Evolutionary conservation across 2,888 invertebrate genomes (phyloP).

Genomic region (Agrotis exclamationis): DNA sequence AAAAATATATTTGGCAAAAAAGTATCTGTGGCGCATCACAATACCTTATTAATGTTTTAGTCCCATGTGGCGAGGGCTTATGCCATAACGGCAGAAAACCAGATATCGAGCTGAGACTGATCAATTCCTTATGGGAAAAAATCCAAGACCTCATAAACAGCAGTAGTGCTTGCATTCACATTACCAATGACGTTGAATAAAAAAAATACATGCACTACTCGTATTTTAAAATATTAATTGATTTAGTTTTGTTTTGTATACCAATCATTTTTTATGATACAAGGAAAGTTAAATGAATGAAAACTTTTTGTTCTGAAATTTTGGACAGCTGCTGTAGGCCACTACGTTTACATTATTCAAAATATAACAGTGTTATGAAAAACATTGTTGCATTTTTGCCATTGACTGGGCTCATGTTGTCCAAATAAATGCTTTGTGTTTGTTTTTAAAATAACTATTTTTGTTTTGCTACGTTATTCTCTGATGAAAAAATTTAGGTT

Average conservation of each 20-base stretch:
- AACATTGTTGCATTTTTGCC: conserved; percentile 8
- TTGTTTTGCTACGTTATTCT: background rate
- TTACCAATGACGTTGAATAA: too few species aligned
- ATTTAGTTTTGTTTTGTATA: too few species aligned
- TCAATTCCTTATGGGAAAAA: background rate
- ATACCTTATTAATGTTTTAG: background rate
- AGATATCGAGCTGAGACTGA: too few species aligned
- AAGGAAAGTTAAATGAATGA: background rate
- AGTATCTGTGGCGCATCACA: background rate
- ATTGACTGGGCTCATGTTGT: conserved; percentile 8
- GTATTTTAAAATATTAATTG: too few species aligned
- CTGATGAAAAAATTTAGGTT: background rate
- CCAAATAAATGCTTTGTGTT: background rate
- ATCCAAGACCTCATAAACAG: too few species aligned
- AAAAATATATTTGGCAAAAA: background rate
- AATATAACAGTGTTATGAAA: conserved; percentile 16
- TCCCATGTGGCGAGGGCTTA: background rate
- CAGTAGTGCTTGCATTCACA: too few species aligned
- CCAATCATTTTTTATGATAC: too few species aligned
- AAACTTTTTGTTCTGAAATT: conserved; percentile 4
- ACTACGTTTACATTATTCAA: conserved; percentile 6
- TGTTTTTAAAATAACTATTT: conserved; percentile 2
- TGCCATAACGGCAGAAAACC: background rate
- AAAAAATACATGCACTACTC: too few species aligned
- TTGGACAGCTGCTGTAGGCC: conserved; percentile 5